Conservation (phyloP, 2,797 vertebrate species). For the Sphaeramia orbicularis region DNA sequence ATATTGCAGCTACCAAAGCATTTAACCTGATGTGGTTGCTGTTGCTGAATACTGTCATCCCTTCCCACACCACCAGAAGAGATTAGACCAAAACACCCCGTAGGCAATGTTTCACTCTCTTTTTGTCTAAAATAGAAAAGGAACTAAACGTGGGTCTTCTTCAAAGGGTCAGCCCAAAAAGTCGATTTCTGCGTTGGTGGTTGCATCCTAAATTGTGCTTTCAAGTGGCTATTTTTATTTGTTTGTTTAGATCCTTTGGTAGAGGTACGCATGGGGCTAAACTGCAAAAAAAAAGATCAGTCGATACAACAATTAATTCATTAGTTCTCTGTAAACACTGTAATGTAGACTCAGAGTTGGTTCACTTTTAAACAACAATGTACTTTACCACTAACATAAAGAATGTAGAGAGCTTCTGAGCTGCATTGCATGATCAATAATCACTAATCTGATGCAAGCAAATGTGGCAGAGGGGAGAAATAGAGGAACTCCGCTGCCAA, state of each 20-base stretch:
- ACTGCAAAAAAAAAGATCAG: not conserved
- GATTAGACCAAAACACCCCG: conserved; percentile 40
- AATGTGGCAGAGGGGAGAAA: conserved; percentile 11
- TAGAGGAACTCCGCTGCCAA: conserved; percentile 19
- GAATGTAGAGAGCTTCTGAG: not conserved
- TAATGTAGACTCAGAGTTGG: not conserved
- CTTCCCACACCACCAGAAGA: conserved; percentile 30
- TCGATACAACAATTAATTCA: not conserved
- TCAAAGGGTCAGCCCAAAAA: conserved; percentile 21
- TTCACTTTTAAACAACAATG: conserved; percentile 12
- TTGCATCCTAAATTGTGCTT: conserved; percentile 14
- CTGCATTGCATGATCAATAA: conserved; percentile 36
- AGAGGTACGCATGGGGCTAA: not conserved
- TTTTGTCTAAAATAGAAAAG: conserved; percentile 11
- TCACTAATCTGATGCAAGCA: conserved; percentile 23
- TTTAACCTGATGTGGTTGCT: conserved; percentile 25
- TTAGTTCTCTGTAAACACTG: not conserved
- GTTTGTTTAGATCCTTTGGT: too few relatives aligned
- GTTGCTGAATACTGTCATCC: conserved; percentile 43
- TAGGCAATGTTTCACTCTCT: conserved; percentile 20
- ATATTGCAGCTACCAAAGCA: conserved; percentile 21
- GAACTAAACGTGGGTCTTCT: conserved; percentile 45
- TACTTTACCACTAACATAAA: not conserved
- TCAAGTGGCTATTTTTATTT: not conserved
- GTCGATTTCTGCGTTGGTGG: conserved; percentile 47